phyloP scores from a whole-genome alignment of 1,140 invertebrate species.

The Radopholus similis region DNA sequence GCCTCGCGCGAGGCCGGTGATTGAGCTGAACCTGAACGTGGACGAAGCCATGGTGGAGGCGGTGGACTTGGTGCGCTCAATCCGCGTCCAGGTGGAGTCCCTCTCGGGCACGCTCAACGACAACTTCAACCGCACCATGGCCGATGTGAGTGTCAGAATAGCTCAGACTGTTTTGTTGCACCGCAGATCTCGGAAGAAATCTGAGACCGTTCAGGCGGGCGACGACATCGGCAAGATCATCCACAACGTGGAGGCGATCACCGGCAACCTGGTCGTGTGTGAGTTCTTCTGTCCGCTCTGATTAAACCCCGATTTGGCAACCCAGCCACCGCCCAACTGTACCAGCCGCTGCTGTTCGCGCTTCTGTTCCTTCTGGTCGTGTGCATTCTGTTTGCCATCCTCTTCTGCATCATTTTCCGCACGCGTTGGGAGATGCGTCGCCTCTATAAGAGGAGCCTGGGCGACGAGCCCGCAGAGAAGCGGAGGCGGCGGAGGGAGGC shows the following conservation, averaged over 20 bases:
- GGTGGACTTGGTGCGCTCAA: conserved; percentile 1
- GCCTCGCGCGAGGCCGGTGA: conserved; percentile 4
- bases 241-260: conserved; percentile 9
- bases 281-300: background rate
- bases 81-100: conserved; percentile 2
- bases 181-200: background rate
- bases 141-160: background rate
- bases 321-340: conserved; percentile 11
- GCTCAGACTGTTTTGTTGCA: background rate
- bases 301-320: background rate
- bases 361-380: conserved; percentile 7
- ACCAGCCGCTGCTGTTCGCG: conserved; percentile 8
- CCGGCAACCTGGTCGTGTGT: conserved; percentile 9
- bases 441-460: background rate
- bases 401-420: conserved; percentile 6
- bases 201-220: conserved; percentile 6
- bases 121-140: conserved; percentile 2
- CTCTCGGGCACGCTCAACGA: background rate
- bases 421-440: conserved; percentile 1
- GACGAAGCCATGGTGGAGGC: conserved; percentile 17
- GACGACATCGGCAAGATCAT: conserved; percentile 14
- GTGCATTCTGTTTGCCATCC: conserved; percentile 1
- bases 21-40: conserved; percentile 15
- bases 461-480: no score
- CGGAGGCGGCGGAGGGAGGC: background rate